Percentiles rank a stretch among this genome's conserved stretches.
Evolutionary conservation across 1,140 invertebrate species (phyloP).

Genomic region (Pseudomyrmex concolor): DNA sequence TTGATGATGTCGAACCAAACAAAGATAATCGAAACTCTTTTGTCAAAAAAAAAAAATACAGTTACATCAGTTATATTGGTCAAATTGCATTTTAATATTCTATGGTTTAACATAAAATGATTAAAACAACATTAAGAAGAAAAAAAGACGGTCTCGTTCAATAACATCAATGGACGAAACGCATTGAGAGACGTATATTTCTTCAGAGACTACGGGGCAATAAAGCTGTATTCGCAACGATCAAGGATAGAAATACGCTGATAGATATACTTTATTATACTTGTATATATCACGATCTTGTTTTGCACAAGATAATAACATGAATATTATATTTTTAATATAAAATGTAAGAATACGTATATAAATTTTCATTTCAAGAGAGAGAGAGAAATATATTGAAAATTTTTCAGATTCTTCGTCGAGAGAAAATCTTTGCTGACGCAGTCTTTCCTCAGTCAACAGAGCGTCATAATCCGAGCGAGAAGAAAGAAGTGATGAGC

Average conservation of each 20-base stretch:
- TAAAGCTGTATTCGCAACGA: background rate
- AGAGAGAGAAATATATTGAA: background rate
- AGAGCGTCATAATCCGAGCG: conserved; percentile 24
- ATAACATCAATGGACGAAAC: conserved; percentile 17
- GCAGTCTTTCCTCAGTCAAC: background rate
- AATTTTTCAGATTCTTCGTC: background rate
- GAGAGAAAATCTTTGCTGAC: conserved; percentile 5
- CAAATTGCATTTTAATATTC: too few relatives aligned
- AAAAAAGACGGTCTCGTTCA: background rate
- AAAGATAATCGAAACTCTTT: too few relatives aligned
- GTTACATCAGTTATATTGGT: too few relatives aligned
- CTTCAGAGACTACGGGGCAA: conserved; percentile 23
- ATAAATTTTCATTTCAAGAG: background rate
- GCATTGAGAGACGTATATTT: conserved; percentile 24
- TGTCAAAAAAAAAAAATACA: too few relatives aligned
- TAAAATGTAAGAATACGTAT: background rate
- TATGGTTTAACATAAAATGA: too few relatives aligned
- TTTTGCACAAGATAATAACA: background rate
- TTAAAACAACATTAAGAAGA: background rate
- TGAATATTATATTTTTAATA: too few relatives aligned
- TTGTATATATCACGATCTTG: background rate
- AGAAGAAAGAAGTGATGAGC: background rate
- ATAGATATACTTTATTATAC: background rate
- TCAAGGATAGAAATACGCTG: background rate
- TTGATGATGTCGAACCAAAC: too few relatives aligned